These are phyloP conservation scores for Rhynchonycteris naso DNA, from an alignment of 2,797 vertebrate species.

Conservation along the genomic window DNA sequence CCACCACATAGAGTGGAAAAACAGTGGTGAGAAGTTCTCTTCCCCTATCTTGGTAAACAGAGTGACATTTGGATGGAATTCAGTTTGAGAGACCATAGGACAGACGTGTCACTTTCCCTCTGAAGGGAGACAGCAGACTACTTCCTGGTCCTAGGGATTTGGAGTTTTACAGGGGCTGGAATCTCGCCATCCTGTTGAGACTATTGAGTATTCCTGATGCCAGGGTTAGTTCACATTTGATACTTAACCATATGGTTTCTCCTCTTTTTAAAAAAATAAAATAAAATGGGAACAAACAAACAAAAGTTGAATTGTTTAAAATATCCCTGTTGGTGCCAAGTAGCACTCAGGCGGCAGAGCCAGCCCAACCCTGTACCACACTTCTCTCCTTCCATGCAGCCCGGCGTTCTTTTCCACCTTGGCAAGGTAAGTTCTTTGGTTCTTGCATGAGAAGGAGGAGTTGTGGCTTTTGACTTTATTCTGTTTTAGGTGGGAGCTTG, in stretches of 20 bases:
- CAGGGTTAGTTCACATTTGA: background rate
- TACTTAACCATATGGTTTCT: background rate
- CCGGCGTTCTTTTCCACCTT: background rate
- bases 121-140: background rate
- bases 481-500: background rate
- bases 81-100: background rate
- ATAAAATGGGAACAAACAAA: too few relatives aligned
- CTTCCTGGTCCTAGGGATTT: background rate
- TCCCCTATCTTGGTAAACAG: background rate
- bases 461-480: background rate
- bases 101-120: background rate
- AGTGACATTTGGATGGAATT: background rate
- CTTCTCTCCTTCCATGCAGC: background rate
- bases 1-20: accelerated
- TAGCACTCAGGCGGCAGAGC: background rate
- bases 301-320: background rate
- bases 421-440: background rate
- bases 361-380: accelerated
- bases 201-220: background rate
- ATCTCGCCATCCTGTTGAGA: background rate
- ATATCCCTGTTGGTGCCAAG: background rate
- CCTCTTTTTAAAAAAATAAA: background rate
- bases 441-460: background rate
- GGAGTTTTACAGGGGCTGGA: background rate
- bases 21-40: background rate